These are phyloP conservation scores for Alces alces DNA, from an alignment of 2,113 vertebrate genomes.

Conservation along the genomic window DNA sequence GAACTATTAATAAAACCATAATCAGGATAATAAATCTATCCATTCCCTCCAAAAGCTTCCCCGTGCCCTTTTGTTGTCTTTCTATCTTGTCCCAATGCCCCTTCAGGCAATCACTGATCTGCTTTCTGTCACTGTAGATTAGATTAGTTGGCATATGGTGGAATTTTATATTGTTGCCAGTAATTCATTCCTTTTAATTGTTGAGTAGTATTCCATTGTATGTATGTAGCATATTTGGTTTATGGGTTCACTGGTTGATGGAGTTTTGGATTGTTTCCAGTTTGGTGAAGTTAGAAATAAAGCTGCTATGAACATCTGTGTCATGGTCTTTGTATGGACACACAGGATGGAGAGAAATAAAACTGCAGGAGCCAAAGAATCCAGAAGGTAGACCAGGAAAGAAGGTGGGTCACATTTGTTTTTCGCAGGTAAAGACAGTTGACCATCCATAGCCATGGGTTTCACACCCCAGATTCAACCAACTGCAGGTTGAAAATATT, in stretches of 20 bases:
- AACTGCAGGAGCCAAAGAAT: neutral
- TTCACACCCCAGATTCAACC: neutral
- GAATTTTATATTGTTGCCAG: neutral
- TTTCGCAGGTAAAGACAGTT: neutral
- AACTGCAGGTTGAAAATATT: neutral
- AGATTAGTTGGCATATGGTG: neutral
- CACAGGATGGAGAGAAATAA: rapidly evolving
- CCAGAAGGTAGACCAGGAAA: neutral
- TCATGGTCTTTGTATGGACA: neutral
- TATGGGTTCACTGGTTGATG: neutral
- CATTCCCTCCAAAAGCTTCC: neutral
- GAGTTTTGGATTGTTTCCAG: neutral
- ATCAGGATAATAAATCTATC: neutral
- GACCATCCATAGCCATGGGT: no score
- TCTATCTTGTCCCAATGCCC: neutral
- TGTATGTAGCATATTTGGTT: neutral
- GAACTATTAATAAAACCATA: neutral
- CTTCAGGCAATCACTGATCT: neutral
- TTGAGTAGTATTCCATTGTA: neutral
- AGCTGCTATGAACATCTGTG: neutral
- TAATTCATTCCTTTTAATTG: neutral
- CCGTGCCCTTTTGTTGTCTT: neutral
- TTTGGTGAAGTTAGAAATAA: neutral
- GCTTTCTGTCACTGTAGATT: neutral
- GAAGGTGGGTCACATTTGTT: neutral